A percentile compares a stretch with the other conserved stretches of the same genome.
Conservation (phyloP, 2,113 vertebrate genomes). For the Chunga burmeisteri region DNA sequence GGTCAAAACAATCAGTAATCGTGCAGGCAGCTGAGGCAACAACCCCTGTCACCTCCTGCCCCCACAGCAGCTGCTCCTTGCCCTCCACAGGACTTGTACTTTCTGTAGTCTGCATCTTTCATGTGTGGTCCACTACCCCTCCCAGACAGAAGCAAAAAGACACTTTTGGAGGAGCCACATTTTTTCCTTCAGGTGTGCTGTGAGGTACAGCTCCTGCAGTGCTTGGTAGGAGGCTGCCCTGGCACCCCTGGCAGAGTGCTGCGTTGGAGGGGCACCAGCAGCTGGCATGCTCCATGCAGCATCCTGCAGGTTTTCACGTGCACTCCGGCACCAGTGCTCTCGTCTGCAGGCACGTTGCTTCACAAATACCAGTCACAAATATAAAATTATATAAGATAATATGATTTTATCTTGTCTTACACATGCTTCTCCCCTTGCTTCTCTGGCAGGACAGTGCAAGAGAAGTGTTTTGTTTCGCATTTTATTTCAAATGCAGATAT, state of each 20-base stretch:
- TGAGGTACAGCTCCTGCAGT: neutral
- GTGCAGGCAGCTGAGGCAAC: neutral
- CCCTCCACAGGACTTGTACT: neutral
- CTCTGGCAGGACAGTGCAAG: neutral
- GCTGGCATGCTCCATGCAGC: rapidly evolving
- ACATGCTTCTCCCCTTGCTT: neutral
- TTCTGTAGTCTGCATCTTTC: rapidly evolving
- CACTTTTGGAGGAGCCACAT: rapidly evolving
- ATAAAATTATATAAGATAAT: no score
- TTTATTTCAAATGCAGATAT: neutral
- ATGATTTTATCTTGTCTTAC: neutral
- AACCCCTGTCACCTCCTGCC: neutral
- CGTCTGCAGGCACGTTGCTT: rapidly evolving
- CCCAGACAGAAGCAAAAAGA: neutral
- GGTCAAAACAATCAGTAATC: neutral
- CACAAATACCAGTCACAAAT: neutral
- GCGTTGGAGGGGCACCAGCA: neutral
- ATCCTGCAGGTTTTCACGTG: rapidly evolving
- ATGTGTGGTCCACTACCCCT: rapidly evolving
- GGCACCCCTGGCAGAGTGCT: neutral
- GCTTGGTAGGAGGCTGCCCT: neutral
- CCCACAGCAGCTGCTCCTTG: rapidly evolving
- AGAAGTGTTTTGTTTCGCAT: neutral
- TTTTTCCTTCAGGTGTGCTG: neutral
- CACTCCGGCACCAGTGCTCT: rapidly evolving